Percentiles rank a stretch among this genome's conserved stretches.
Conservation (phyloP, 2,113 vertebrate genomes). For the Phalacrocorax carbo region DNA sequence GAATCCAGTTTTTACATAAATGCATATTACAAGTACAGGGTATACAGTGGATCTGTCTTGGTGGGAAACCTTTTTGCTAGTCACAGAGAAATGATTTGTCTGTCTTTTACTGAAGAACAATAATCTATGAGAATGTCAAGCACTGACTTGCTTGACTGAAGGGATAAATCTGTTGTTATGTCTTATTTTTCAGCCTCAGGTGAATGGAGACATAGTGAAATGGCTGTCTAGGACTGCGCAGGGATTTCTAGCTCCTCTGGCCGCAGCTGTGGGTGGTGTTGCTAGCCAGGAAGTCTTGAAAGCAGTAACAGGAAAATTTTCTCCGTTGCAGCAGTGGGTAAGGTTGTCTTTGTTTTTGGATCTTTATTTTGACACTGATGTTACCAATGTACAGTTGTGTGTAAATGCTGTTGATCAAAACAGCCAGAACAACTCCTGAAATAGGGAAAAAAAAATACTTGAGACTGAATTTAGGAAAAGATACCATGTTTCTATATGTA, state of each 20-base stretch:
- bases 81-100: not conserved
- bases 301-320: slow-evolving; percentile 96
- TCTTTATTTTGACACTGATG: not conserved
- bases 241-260: slow-evolving; percentile 87
- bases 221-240: slow-evolving; percentile 87
- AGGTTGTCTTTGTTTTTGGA: slow-evolving; percentile 13
- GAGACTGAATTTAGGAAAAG: not conserved
- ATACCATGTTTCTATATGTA: not conserved
- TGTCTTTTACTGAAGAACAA: not conserved
- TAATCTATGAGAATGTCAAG: not conserved
- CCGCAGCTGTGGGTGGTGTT: slow-evolving; percentile 90
- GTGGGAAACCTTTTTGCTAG: not conserved
- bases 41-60: not conserved
- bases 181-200: slow-evolving; percentile 69
- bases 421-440: not conserved
- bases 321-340: slow-evolving; percentile 96
- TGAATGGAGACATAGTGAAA: slow-evolving; percentile 82
- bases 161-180: not conserved
- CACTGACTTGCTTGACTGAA: not conserved
- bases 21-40: not conserved
- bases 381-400: not conserved
- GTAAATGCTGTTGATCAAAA: not conserved
- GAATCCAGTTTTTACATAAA: not conserved
- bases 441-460: accelerated
- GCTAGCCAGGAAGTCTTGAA: slow-evolving; percentile 96